phyloP scores from a whole-genome alignment of 2,113 vertebrate genomes.

The Burhinus oedicnemus region DNA sequence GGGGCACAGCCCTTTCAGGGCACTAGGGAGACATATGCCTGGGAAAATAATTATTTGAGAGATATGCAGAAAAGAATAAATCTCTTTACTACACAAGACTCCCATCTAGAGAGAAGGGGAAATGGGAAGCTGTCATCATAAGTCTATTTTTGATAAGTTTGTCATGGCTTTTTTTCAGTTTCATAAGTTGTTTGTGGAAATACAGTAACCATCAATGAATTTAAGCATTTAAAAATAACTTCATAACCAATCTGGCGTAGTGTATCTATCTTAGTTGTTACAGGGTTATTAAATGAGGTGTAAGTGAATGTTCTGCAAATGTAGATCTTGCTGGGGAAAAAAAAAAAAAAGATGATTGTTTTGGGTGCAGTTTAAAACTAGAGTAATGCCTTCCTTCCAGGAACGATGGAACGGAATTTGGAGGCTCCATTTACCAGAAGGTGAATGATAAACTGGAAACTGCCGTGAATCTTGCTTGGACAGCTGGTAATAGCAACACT shows the following conservation, averaged over 20 bases:
- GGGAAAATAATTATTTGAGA: not conserved
- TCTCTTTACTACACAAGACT: not conserved
- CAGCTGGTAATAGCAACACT: conserved; percentile 97
- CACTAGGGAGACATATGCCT: not conserved
- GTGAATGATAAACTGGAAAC: conserved; percentile 97
- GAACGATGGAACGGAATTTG: conserved; percentile 97
- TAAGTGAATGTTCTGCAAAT: not conserved
- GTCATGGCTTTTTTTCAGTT: not conserved
- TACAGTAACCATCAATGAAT: not conserved
- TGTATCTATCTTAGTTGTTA: not conserved
- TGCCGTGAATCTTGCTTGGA: conserved; percentile 95
- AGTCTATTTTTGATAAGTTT: not conserved
- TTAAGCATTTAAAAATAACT: not conserved
- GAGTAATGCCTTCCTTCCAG: conserved; percentile 70
- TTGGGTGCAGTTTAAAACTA: not conserved
- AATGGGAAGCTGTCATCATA: not conserved
- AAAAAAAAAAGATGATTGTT: not conserved
- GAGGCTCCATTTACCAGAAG: conserved; percentile 98
- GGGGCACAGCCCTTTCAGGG: not conserved
- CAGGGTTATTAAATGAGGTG: not conserved
- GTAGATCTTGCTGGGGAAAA: not conserved
- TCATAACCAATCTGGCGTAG: not conserved
- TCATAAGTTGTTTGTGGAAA: not conserved
- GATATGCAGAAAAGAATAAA: not conserved
- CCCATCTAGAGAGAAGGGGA: not conserved